Base-by-base conservation (phyloP, 2,797 vertebrate genomes). In the Intellagama lesueurii region DNA sequence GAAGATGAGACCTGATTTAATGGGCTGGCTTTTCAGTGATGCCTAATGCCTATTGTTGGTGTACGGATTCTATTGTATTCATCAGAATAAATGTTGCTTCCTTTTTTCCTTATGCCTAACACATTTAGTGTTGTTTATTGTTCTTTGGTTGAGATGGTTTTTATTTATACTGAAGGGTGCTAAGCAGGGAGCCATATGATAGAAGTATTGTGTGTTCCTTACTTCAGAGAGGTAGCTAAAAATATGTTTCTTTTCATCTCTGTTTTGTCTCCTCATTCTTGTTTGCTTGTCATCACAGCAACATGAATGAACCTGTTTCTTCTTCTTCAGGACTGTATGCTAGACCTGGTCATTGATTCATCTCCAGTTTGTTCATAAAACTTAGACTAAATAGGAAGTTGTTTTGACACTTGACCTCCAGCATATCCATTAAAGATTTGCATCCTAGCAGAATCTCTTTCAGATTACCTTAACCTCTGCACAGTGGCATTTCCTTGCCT, bases 341-440 rank as follows among this genome's bases (percentile, higher is more conserved):
- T 91, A n/a, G 17, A 30, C 72, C 4, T 16, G 35, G 82, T 94
- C 95, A 94, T 93, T 91, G 92, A 93, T 94, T 96, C 82, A 91
- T 91, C 81, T 91, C 93, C 82, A 81, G 8, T 84, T 86, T 92
- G 78, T 72, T 94, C 93, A 94, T 92, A 90, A 94, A 93, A 91
- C 93, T 0, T 28, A 87, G 92, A 91, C 92, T 93, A 92, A 93
- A 85, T 64, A 92, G 70, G 88, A 85, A 86, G 85, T 1, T 0
- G 47, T 92, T 95, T 96, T 91, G 90, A 89, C 93, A 94, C 89
- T 91, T 93, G 87, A 90, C 89, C 91, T 95, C 88, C 91, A 87
- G 82, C 87, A 81, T 82, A 64, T 90, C 89, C 77, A 73, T 32
- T n/a, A 60, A 47, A 81, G 91, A 92, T 94, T 87, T 85, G 24